Evolutionary conservation across 2,888 invertebrate genomes (phyloP).

Genomic region (Pristionchus fissidentatus): DNA sequence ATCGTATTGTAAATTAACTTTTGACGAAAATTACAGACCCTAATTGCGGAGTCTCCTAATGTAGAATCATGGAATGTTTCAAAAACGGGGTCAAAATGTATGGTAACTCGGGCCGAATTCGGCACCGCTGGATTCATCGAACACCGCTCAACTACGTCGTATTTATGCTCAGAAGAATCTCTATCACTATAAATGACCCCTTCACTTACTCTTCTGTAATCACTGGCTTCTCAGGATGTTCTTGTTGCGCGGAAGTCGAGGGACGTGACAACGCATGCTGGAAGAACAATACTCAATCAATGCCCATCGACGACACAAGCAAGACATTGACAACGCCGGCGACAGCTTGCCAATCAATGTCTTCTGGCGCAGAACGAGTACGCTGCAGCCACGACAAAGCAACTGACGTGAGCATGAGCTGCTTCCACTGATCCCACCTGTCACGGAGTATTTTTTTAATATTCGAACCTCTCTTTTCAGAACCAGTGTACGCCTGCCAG

Average conservation of each 20-base stretch:
- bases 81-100: too few relatives aligned
- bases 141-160: too few relatives aligned
- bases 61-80: too few relatives aligned
- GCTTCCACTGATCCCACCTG: too few relatives aligned
- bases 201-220: not conserved
- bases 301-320: not conserved
- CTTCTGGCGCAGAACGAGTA: not conserved
- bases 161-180: too few relatives aligned
- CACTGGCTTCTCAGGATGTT: not conserved
- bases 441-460: too few relatives aligned
- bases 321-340: not conserved
- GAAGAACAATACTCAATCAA: not conserved
- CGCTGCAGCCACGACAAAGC: too few relatives aligned
- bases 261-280: conserved; percentile 1
- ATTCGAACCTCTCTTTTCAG: not conserved
- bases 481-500: not conserved
- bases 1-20: not conserved
- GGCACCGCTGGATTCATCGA: too few relatives aligned
- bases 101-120: too few relatives aligned
- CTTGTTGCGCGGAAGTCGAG: not conserved
- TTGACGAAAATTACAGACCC: not conserved
- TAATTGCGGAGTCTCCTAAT: too few relatives aligned
- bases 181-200: too few relatives aligned
- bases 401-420: too few relatives aligned
- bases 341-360: not conserved